A percentile compares a stretch with the other conserved stretches of the same genome.
Conservation (phyloP, 2,888 invertebrate genomes). For the Cephus pygmeus region DNA sequence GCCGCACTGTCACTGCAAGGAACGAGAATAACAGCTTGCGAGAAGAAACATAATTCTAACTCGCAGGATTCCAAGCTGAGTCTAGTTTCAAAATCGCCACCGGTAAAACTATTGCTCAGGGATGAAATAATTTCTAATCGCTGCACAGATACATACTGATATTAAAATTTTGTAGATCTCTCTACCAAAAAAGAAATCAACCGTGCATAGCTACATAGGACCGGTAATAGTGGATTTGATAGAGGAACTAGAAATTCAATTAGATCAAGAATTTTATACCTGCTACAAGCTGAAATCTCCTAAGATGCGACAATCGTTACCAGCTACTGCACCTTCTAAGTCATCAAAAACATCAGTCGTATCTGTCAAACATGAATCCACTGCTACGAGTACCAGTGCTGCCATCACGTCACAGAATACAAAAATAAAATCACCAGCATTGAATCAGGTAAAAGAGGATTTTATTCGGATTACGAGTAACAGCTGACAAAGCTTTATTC, state of each 20-base stretch:
- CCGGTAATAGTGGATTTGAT: slow-evolving; percentile 78
- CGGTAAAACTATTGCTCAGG: slow-evolving; percentile 29
- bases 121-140: not conserved
- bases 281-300: slow-evolving; percentile 51
- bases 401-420: not conserved
- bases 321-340: slow-evolving; percentile 21
- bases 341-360: slow-evolving; percentile 25
- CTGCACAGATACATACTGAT: not conserved
- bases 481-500: not conserved
- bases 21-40: slow-evolving; percentile 69
- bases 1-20: slow-evolving; percentile 78
- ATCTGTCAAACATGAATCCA: slow-evolving; percentile 15
- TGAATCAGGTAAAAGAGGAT: not conserved
- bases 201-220: slow-evolving; percentile 68
- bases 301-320: slow-evolving; percentile 35
- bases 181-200: slow-evolving; percentile 51
- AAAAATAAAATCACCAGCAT: not conserved
- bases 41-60: slow-evolving; percentile 60
- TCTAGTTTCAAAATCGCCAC: slow-evolving; percentile 46
- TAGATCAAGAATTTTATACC: slow-evolving; percentile 57
- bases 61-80: slow-evolving; percentile 65
- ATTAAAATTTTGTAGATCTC: slow-evolving; percentile 34
- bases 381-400: not conserved
- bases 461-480: not conserved
- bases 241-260: slow-evolving; percentile 72